phyloP scores from a whole-genome alignment of 2,797 vertebrate species.

The Tragopan temminckii region DNA sequence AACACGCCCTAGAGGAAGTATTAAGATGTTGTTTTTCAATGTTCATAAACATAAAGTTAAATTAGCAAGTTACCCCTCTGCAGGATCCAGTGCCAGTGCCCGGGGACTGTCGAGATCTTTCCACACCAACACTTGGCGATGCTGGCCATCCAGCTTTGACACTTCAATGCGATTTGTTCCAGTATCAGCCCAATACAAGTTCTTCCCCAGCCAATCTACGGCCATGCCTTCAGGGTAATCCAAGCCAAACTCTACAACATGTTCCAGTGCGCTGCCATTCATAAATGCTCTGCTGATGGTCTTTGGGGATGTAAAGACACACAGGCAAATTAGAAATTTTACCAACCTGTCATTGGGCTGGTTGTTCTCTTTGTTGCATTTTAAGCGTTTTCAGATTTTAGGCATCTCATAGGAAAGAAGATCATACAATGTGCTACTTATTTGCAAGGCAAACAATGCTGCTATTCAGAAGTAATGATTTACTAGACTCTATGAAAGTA shows the following conservation, averaged over 20 bases:
- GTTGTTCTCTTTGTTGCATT: conserved; percentile 46
- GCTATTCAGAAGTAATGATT: conserved; percentile 59
- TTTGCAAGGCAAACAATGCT: conserved; percentile 51
- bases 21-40: not conserved
- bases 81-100: conserved; percentile 93
- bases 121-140: conserved; percentile 97
- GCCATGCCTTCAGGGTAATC: conserved; percentile 99
- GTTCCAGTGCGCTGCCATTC: conserved; percentile 96
- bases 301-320: conserved; percentile 78
- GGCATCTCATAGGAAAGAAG: conserved; percentile 39
- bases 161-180: conserved; percentile 98
- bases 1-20: conserved; percentile 9
- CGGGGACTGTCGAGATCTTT: conserved; percentile 97
- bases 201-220: conserved; percentile 98
- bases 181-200: conserved; percentile 98
- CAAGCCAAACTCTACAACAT: conserved; percentile 95
- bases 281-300: conserved; percentile 98
- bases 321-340: conserved; percentile 44
- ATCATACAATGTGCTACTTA: conserved; percentile 45
- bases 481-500: conserved; percentile 35
- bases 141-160: conserved; percentile 95
- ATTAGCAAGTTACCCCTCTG: conserved; percentile 87
- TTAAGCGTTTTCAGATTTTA: conserved; percentile 64
- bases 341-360: conserved; percentile 11
- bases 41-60: conserved; percentile 14